Percentiles rank a stretch among this genome's conserved stretches.
phyloP scores from a whole-genome alignment of 1,140 invertebrate species.

The Ganaspis sp. region DNA sequence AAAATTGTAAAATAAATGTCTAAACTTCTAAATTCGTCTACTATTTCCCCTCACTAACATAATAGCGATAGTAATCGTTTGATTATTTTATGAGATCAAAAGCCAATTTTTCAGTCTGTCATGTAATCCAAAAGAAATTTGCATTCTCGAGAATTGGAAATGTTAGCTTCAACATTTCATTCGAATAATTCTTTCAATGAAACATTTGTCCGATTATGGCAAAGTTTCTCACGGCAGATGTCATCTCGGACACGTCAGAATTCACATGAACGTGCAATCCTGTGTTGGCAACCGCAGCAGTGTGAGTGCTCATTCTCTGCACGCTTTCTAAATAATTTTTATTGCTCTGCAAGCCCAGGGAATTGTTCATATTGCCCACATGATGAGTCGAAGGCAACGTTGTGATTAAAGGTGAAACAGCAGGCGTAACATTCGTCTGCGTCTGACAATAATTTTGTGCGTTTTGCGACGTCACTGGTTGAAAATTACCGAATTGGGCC shows the following conservation, averaged over 20 bases:
- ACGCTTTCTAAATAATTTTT: constrained; percentile 56
- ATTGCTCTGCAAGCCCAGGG: constrained; percentile 47
- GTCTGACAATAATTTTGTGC: constrained; percentile 52
- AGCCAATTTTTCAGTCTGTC: too few species aligned
- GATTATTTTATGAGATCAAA: too few species aligned
- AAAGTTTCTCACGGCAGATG: constrained; percentile 54
- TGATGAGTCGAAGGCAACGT: constrained; percentile 51
- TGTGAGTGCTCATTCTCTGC: constrained; percentile 48
- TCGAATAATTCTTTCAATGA: constrained; percentile 46
- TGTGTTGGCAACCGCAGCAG: constrained; percentile 38
- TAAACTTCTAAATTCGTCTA: too few species aligned
- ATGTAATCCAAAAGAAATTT: too few species aligned
- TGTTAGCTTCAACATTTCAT: background rate
- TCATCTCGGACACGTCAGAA: constrained; percentile 52
- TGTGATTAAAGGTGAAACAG: constrained; percentile 50
- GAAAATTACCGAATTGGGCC: constrained; percentile 61
- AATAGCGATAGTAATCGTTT: too few species aligned
- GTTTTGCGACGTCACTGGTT: constrained; percentile 46
- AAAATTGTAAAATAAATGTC: too few species aligned
- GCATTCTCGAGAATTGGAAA: background rate
- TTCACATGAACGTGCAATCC: constrained; percentile 46
- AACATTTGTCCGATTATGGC: constrained; percentile 65
- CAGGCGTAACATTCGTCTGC: constrained; percentile 20
- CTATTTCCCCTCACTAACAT: too few species aligned
- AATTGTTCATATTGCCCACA: constrained; percentile 32